Conservation (phyloP, 2,797 vertebrate genomes). For the Tragelaphus oryx region DNA sequence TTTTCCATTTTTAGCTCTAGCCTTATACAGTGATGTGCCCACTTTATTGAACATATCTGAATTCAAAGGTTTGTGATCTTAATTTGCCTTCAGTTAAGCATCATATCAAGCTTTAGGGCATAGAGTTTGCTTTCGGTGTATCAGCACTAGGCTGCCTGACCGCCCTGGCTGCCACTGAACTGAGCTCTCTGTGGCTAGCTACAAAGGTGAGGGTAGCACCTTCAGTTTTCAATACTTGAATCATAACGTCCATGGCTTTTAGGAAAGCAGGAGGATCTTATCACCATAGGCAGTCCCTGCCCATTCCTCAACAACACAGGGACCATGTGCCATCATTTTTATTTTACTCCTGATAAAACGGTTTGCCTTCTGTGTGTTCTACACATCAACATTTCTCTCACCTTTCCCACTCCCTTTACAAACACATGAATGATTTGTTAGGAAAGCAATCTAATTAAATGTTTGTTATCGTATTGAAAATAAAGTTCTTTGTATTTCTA, state of each 20-base stretch:
- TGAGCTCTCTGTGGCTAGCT: neutral
- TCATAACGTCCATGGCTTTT: neutral
- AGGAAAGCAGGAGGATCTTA: neutral
- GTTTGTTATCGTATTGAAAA: neutral
- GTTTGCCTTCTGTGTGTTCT: neutral
- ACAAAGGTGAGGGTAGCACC: neutral
- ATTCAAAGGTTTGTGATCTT: neutral
- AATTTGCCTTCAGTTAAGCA: neutral
- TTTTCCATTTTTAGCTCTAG: neutral
- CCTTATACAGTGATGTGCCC: neutral
- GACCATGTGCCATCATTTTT: neutral
- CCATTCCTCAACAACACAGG: neutral
- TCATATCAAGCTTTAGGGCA: neutral
- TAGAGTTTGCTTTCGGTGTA: neutral
- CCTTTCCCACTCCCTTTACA: neutral
- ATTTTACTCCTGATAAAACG: neutral
- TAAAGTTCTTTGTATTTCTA: neutral
- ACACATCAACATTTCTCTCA: neutral
- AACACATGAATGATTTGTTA: neutral
- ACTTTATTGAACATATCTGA: neutral
- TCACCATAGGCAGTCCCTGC: neutral
- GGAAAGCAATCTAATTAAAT: neutral
- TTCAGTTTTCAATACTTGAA: neutral
- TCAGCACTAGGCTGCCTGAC: neutral
- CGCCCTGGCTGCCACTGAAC: neutral